A percentile compares a stretch with the other conserved stretches of the same genome.
Evolutionary conservation across 2,113 vertebrate genomes (phyloP).

Genomic region (Piprites chloris): DNA sequence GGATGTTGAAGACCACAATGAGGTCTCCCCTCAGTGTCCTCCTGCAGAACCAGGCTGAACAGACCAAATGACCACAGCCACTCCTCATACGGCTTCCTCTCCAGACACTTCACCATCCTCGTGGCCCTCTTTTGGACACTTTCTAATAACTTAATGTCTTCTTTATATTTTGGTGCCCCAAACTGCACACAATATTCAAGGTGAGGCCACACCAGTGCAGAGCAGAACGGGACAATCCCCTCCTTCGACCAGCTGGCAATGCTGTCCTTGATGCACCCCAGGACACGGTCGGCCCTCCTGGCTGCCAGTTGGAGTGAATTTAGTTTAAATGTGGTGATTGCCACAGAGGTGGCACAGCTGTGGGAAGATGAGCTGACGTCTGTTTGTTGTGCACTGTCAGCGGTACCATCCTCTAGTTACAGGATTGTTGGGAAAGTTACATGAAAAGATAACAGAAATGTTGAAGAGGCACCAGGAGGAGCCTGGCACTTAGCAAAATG

Average conservation of each 20-base stretch:
- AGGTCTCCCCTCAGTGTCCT: neutral
- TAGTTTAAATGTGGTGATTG: neutral
- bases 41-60: neutral
- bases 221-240: neutral
- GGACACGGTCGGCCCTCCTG: rapidly evolving
- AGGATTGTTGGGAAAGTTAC: neutral
- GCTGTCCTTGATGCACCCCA: neutral
- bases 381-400: neutral
- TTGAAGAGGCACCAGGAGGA: neutral
- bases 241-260: rapidly evolving
- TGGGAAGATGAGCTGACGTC: neutral
- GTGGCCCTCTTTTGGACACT: rapidly evolving
- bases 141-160: neutral
- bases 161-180: neutral
- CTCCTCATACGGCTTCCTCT: rapidly evolving
- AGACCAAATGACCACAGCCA: neutral
- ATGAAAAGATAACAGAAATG: neutral
- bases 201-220: rapidly evolving
- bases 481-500: conserved; percentile 11
- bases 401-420: neutral
- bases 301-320: neutral
- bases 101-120: neutral
- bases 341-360: neutral
- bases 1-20: neutral
- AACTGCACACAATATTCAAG: neutral